Conservation (phyloP, 2,888 invertebrate genomes). For the Ditula angustiorana region DNA sequence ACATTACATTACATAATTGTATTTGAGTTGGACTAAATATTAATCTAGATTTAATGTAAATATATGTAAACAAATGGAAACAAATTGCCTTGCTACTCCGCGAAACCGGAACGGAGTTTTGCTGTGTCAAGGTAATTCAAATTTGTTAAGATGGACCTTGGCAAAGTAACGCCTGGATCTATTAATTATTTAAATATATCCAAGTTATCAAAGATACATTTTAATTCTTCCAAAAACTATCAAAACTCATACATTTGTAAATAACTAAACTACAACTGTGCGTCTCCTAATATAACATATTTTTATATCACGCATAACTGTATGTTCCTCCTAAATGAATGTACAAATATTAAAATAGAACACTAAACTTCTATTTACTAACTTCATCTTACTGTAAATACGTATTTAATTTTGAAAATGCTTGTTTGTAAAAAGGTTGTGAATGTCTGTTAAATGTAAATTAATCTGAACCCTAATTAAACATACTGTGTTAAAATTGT, state of each 20-base stretch:
- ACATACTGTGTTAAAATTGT: conserved; percentile 4
- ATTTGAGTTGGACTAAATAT: too few species aligned
- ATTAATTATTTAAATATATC: too few species aligned
- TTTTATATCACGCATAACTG: not conserved
- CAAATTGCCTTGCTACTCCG: too few species aligned
- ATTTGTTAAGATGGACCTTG: too few species aligned
- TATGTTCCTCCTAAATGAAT: not conserved
- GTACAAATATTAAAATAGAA: not conserved
- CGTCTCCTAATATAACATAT: not conserved
- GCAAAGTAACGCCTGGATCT: too few species aligned
- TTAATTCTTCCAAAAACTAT: not conserved
- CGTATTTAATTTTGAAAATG: not conserved
- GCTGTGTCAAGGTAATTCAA: too few species aligned
- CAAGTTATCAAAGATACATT: too few species aligned
- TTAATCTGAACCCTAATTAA: conserved; percentile 30
- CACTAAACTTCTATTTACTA: not conserved
- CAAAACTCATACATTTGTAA: not conserved
- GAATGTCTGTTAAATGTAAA: conserved; percentile 48
- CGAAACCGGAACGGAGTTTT: too few species aligned
- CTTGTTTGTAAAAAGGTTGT: conserved; percentile 52
- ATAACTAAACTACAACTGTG: not conserved
- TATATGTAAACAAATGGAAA: too few species aligned
- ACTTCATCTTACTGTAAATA: not conserved
- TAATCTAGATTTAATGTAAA: too few species aligned
- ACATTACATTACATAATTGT: too few species aligned